Percentiles rank a stretch among this genome's conserved stretches.
These are phyloP conservation scores for Cydia splendana DNA, from an alignment of 1,140 invertebrate species.

Conservation along the genomic window DNA sequence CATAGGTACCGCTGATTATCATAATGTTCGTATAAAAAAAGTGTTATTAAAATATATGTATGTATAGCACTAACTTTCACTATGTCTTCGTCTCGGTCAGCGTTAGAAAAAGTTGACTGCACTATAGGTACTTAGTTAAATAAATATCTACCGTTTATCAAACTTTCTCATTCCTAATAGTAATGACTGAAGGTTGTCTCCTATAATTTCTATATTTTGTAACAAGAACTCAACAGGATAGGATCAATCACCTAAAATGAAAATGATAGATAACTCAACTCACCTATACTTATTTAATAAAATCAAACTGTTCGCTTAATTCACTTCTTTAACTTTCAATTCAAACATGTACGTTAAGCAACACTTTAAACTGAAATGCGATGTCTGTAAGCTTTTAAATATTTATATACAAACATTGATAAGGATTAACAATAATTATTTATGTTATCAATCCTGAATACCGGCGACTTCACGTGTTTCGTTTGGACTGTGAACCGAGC, in stretches of 20 bases:
- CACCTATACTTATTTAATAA: constrained; percentile 7
- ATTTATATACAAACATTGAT: constrained; percentile 28
- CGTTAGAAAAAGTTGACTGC: too few relatives aligned
- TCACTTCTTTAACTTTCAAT: background rate
- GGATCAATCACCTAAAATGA: background rate
- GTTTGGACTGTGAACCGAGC: constrained; percentile 26
- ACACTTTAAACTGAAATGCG: constrained; percentile 8
- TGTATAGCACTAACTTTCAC: too few relatives aligned
- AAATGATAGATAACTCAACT: background rate
- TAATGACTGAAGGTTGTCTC: background rate
- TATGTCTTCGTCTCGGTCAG: too few relatives aligned
- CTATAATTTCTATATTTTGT: background rate
- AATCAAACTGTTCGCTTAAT: background rate
- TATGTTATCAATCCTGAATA: constrained; percentile 21
- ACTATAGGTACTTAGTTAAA: too few relatives aligned
- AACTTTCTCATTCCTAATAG: background rate
- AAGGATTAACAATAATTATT: constrained; percentile 2
- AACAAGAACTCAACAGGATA: background rate
- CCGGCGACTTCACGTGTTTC: constrained; percentile 21
- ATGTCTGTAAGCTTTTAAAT: background rate
- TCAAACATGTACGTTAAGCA: too few relatives aligned
- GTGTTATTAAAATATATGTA: too few relatives aligned
- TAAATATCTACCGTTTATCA: background rate
- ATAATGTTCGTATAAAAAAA: too few relatives aligned
- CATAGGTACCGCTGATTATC: too few relatives aligned